A percentile compares a stretch with the other conserved stretches of the same genome.
phyloP scores from a whole-genome alignment of 2,797 vertebrate species.

The Scolopax rusticola region DNA sequence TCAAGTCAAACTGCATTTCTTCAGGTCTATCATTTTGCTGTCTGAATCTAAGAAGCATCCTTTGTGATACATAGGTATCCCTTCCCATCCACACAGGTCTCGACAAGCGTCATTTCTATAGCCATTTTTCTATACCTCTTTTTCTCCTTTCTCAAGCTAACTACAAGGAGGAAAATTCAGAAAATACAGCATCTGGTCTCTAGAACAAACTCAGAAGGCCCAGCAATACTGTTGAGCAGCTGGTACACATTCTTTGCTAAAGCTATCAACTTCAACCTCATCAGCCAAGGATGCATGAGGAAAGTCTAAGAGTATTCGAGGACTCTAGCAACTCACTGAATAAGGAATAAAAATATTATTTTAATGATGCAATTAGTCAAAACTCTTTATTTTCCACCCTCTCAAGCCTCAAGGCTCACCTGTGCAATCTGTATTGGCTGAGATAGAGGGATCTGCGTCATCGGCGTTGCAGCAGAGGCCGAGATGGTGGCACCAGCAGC shows the following conservation, averaged over 20 bases:
- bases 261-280: not conserved
- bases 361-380: not conserved
- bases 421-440: slow-evolving; percentile 98
- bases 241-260: not conserved
- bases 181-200: not conserved
- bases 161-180: not conserved
- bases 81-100: not conserved
- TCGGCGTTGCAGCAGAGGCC: slow-evolving; percentile 95
- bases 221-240: not conserved
- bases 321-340: not conserved
- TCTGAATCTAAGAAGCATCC: not conserved
- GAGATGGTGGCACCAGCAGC: slow-evolving; percentile 97
- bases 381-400: slow-evolving; percentile 42
- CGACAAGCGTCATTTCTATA: not conserved
- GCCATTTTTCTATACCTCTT: not conserved
- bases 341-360: not conserved
- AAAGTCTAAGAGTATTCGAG: not conserved
- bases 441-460: slow-evolving; percentile 96
- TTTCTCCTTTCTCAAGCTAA: not conserved
- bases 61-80: not conserved
- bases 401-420: slow-evolving; percentile 77
- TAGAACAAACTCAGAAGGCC: not conserved
- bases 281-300: not conserved
- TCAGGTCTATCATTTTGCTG: not conserved
- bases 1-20: not conserved